A percentile compares a stretch with the other conserved stretches of the same genome.
Evolutionary conservation across 2,888 invertebrate species (phyloP).

Genomic region (Cheilosia vernalis): DNA sequence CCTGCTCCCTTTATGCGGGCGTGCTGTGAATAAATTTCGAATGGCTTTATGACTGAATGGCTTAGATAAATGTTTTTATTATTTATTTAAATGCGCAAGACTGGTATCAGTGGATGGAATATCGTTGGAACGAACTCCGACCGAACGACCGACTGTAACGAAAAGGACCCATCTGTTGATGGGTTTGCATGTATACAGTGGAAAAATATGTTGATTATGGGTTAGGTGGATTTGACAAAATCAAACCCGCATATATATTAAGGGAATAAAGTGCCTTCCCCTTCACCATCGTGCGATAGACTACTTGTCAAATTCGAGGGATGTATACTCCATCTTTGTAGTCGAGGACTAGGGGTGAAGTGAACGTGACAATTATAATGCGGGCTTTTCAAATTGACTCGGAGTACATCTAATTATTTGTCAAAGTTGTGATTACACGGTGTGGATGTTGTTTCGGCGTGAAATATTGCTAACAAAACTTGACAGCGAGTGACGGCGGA

Average conservation of each 20-base stretch:
- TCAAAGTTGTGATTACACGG: background rate
- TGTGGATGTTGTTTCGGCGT: no score
- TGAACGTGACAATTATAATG: background rate
- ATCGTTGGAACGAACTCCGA: background rate
- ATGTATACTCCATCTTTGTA: background rate
- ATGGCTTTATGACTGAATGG: constrained; percentile 58
- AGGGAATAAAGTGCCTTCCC: background rate
- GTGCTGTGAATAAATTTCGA: constrained; percentile 58
- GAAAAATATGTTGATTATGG: background rate
- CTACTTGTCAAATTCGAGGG: background rate
- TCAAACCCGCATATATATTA: no score
- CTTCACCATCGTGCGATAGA: background rate
- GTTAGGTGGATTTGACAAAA: no score
- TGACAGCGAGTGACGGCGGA: no score
- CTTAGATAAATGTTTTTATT: constrained; percentile 66
- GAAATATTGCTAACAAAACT: no score
- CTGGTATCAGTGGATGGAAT: constrained; percentile 14
- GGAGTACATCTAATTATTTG: background rate
- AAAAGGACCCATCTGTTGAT: constrained; percentile 52
- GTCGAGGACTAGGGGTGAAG: background rate
- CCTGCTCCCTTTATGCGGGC: constrained; percentile 45
- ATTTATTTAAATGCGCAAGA: constrained; percentile 57
- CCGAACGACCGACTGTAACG: background rate
- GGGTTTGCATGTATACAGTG: background rate
- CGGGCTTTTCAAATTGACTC: no score